phyloP scores from a whole-genome alignment of 2,888 invertebrate genomes.

The Dicyrtomina minuta region DNA sequence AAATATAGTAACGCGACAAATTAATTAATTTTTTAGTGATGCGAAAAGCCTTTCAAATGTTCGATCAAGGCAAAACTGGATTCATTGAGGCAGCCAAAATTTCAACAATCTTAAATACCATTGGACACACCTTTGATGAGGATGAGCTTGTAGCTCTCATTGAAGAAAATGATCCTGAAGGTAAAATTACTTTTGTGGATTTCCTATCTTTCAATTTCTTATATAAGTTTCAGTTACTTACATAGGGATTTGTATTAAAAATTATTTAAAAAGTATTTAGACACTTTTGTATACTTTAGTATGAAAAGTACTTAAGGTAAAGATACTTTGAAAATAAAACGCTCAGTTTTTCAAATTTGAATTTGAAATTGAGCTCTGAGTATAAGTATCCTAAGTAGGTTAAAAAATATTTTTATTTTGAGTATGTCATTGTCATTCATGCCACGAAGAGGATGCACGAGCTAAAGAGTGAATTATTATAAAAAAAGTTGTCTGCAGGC shows the following conservation, averaged over 20 bases:
- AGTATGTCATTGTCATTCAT: not conserved
- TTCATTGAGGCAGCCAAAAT: conserved; percentile 89
- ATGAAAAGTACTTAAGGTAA: too few species aligned
- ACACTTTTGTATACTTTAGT: too few species aligned
- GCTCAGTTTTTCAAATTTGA: too few species aligned
- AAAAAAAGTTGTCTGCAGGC: conserved; percentile 9
- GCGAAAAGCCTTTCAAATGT: conserved; percentile 96
- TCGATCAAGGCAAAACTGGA: conserved; percentile 88
- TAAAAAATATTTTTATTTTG: too few species aligned
- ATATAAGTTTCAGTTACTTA: not conserved
- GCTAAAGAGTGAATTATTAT: not conserved
- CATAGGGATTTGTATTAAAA: not conserved
- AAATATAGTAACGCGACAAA: too few species aligned
- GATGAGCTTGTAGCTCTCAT: conserved; percentile 84
- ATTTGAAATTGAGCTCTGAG: too few species aligned
- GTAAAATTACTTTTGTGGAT: conserved; percentile 56
- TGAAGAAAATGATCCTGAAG: conserved; percentile 86
- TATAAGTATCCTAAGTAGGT: too few species aligned
- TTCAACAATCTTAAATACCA: conserved; percentile 87
- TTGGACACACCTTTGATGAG: conserved; percentile 93
- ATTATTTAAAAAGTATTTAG: not conserved
- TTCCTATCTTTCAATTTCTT: not conserved
- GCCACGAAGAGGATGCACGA: not conserved
- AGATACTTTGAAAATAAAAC: too few species aligned
- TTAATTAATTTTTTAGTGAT: conserved; percentile 64